Evolutionary conservation across 2,113 vertebrate species (phyloP), one percentile per base, ranked within the genome.

Genomic region (Holacanthus passer): DNA sequence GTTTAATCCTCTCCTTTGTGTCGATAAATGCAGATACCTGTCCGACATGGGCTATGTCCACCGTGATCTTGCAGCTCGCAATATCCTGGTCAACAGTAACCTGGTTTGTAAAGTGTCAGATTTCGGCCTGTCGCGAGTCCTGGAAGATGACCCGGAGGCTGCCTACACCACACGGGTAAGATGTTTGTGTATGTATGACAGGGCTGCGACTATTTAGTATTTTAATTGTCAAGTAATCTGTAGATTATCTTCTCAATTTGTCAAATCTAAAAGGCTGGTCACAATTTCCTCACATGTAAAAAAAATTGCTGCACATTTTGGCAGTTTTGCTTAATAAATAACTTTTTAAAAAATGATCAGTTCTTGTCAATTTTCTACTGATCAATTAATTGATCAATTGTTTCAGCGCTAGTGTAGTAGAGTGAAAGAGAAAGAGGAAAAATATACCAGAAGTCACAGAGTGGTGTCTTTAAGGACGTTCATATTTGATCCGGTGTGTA

Each of bases 1-100:
- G 22, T 68, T 39, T 29, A 59, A 48, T 60, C 11, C 3, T 66
- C n/a, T 55, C 14, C 20, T 59, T 14, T 71, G 13, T 72, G 7
- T 48, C 56, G 16, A 47, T 64, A 1, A 35, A 47, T 73, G n/a
- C 86, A 94, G 93, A 74, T 94, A 94, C 76, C 81, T 94, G 52
- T 93, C 92, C 0, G 93, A 94, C 79, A 94, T 94, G 92, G 93
- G 93, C 45, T 94, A 94, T 10, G 93, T 94, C 55, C 93, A 94
- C 87, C 91, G 93, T 1, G 93, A 94, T 59, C 89, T 94, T 0
- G 93, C 93, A 9, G 93, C 93, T 3, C 93, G 93, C 14, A 94
- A 94, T 73, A 90, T 94, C 87, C 87, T 94, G 84, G 93, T 94
- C 58, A 92, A 94, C 77, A 83, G 92, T 20, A 93, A 93, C 91